Evolutionary conservation across 2,113 vertebrate species (phyloP).

Genomic region (Cnemophilus loriae): DNA sequence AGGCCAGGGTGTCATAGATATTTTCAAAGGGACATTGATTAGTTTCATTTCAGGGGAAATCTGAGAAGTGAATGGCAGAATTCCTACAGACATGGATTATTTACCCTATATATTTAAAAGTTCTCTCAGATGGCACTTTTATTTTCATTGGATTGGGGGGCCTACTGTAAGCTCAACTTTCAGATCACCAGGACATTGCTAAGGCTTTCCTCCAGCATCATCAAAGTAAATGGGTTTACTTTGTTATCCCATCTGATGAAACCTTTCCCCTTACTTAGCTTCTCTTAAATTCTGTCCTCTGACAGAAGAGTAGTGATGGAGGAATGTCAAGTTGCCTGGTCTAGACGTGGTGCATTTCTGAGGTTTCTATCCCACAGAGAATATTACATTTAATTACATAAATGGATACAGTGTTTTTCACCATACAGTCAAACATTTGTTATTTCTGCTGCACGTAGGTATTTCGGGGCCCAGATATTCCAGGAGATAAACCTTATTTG

Average conservation of each 20-base stretch:
- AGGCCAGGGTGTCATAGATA: background rate
- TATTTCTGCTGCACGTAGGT: background rate
- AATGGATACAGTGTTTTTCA: background rate
- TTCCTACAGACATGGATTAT: background rate
- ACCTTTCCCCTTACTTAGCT: background rate
- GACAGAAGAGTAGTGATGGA: background rate
- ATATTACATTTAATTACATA: background rate
- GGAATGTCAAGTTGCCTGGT: background rate
- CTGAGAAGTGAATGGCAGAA: background rate
- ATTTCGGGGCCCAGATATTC: background rate
- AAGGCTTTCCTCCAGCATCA: background rate
- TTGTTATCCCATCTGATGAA: background rate
- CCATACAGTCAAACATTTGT: background rate
- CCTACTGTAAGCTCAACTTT: background rate
- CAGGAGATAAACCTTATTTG: background rate
- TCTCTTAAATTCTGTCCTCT: background rate
- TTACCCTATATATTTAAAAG: background rate
- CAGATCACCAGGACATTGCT: background rate
- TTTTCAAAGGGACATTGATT: background rate
- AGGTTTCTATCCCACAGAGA: background rate
- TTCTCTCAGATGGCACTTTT: background rate
- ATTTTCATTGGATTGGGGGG: background rate
- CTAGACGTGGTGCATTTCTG: background rate
- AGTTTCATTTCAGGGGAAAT: background rate
- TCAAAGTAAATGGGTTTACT: background rate